A percentile compares a stretch with the other conserved stretches of the same genome.
Evolutionary conservation across 2,888 invertebrate genomes (phyloP).

Genomic region (Melinaea marsaeus): DNA sequence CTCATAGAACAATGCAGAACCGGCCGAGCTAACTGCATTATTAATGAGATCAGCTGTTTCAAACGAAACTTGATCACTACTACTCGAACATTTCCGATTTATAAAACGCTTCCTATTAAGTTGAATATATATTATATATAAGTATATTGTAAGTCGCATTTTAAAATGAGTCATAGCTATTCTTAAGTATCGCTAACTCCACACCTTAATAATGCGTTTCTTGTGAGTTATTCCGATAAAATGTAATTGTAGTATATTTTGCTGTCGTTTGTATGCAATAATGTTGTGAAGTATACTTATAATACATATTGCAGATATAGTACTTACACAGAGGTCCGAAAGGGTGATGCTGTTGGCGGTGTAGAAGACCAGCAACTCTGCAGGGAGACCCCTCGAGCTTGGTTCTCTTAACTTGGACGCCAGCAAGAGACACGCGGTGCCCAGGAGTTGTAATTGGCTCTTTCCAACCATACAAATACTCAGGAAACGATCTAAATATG

Average conservation of each 20-base stretch:
- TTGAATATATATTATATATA: no score
- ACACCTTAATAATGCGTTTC: no score
- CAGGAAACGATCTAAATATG: slow-evolving; percentile 95
- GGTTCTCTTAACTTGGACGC: slow-evolving; percentile 96
- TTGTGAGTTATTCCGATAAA: no score
- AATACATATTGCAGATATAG: slow-evolving; percentile 2
- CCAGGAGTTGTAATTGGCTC: slow-evolving; percentile 93
- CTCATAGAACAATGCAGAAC: slow-evolving; percentile 41
- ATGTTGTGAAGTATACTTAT: neutral
- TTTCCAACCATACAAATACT: slow-evolving; percentile 89
- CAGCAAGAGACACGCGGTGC: slow-evolving; percentile 93
- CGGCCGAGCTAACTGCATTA: slow-evolving; percentile 48
- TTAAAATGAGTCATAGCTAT: no score
- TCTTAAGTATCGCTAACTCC: no score
- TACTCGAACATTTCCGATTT: no score
- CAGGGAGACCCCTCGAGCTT: slow-evolving; percentile 83
- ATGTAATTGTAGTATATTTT: no score
- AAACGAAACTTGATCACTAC: slow-evolving; percentile 39
- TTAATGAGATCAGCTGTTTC: slow-evolving; percentile 64
- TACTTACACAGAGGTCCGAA: slow-evolving; percentile 92
- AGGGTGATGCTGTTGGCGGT: slow-evolving; percentile 95
- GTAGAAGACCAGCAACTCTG: slow-evolving; percentile 91
- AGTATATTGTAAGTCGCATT: no score
- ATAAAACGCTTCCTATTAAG: no score
- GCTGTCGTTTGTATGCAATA: neutral